These are phyloP conservation scores for Myanophis thanlyinensis DNA, from an alignment of 2,113 vertebrate genomes.

Conservation along the genomic window DNA sequence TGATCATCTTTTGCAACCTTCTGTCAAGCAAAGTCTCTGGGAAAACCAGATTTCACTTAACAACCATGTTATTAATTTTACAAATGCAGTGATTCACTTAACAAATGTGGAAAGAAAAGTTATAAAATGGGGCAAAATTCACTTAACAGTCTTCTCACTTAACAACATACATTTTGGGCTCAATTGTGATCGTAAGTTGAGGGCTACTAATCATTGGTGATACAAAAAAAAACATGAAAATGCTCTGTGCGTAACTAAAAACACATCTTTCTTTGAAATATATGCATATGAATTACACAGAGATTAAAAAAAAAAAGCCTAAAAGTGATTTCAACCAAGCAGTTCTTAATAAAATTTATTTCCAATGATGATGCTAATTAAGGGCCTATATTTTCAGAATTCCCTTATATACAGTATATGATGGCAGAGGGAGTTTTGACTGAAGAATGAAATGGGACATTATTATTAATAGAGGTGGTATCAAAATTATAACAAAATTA, in stretches of 20 bases:
- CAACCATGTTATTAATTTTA: too few relatives aligned
- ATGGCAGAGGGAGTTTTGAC: conserved; percentile 4
- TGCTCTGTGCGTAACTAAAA: background rate
- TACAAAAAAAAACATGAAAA: background rate
- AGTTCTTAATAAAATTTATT: background rate
- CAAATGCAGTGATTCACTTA: too few relatives aligned
- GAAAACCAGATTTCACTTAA: too few relatives aligned
- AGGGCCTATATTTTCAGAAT: background rate
- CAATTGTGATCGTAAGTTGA: too few relatives aligned
- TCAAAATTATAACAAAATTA: background rate
- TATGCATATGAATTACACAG: background rate
- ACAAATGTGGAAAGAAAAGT: too few relatives aligned
- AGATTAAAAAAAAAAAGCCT: background rate
- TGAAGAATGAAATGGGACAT: background rate
- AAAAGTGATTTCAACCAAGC: conserved; percentile 12
- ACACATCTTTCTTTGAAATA: conserved; percentile 1
- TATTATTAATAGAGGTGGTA: background rate
- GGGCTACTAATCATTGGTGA: background rate
- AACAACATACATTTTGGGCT: too few relatives aligned
- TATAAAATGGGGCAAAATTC: too few relatives aligned
- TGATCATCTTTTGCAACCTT: too few relatives aligned
- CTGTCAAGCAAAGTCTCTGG: too few relatives aligned
- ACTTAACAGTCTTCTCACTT: too few relatives aligned
- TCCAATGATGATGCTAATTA: conserved; percentile 3
- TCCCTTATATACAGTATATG: conserved; percentile 5